Percentiles rank a stretch among this genome's conserved stretches.
Conservation (phyloP, 2,113 vertebrate genomes). For the Camelus bactrianus region DNA sequence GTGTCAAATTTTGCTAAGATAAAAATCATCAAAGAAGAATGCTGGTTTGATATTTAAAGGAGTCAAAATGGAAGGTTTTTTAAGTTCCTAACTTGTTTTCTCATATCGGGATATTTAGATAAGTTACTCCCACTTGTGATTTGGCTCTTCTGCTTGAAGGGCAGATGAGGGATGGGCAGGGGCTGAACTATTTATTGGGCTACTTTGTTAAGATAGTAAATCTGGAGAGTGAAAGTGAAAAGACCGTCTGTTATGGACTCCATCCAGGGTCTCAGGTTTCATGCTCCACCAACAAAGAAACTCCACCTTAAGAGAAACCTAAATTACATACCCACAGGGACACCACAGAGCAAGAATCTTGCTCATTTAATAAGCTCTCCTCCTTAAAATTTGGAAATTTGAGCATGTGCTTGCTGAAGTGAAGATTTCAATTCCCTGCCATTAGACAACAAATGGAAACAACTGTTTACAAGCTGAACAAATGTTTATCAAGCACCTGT, state of each 20-base stretch:
- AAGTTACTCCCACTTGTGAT: not conserved
- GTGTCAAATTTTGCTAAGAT: not conserved
- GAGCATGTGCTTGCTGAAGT: not conserved
- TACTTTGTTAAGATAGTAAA: not conserved
- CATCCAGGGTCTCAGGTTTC: not conserved
- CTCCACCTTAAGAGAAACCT: not conserved
- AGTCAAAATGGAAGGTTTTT: not conserved
- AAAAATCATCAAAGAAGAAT: constrained; percentile 18
- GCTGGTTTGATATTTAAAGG: constrained; percentile 2
- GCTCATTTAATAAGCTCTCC: not conserved
- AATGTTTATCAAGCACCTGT: not conserved
- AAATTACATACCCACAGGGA: not conserved
- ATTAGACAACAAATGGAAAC: not conserved
- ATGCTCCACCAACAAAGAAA: not conserved
- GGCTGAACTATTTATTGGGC: not conserved
- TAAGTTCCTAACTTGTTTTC: not conserved
- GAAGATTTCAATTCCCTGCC: not conserved
- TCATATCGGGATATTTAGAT: not conserved
- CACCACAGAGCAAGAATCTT: not conserved
- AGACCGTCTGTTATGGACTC: not conserved
- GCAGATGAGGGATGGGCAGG: not conserved
- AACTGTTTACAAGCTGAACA: not conserved
- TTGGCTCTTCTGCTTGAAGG: not conserved
- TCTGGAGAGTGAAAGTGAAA: not conserved
- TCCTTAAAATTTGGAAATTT: constrained; percentile 14